Evolutionary conservation across 2,888 invertebrate species (phyloP).

Genomic region (Caenorhabditis wallacei): DNA sequence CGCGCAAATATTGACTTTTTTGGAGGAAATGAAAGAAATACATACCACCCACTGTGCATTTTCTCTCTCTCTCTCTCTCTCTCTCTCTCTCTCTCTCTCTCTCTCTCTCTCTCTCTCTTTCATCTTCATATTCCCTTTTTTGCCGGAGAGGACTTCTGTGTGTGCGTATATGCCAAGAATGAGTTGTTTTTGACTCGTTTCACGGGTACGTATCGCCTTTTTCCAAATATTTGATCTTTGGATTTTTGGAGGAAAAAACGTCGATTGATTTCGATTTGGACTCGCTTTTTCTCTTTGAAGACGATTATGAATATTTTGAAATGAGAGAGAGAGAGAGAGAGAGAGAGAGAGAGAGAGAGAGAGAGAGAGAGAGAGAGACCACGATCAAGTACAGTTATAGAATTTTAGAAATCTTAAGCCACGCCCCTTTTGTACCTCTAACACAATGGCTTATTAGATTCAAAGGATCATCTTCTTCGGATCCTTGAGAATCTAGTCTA

Average conservation of each 20-base stretch:
- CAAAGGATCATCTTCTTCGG: no score
- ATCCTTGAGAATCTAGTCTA: conserved; percentile 4
- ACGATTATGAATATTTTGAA: neutral
- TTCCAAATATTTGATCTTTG: conserved; percentile 33
- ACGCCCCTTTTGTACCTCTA: no score
- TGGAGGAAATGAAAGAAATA: conserved; percentile 56
- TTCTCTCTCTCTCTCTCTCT: conserved; percentile 36
- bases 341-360: no score
- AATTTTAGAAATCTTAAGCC: no score
- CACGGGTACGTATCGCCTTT: conserved; percentile 6
- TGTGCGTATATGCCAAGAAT: neutral
- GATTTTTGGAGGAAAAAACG: neutral
- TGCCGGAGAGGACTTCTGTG: conserved; percentile 7
- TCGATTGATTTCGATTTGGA: conserved; percentile 22
- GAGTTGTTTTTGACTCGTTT: conserved; percentile 32
- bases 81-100: conserved; percentile 18
- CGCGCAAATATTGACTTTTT: conserved; percentile 60
- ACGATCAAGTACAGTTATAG: no score
- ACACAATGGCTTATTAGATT: no score
- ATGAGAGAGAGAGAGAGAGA: neutral
- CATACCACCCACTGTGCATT: conserved; percentile 39
- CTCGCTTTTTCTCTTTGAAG: neutral
- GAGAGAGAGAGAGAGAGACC: no score
- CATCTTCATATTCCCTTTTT: neutral
- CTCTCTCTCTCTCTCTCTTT: conserved; percentile 9